Base-by-base conservation (phyloP, 2,113 vertebrate species). In the Cyphomyrus discorhynchus region DNA sequence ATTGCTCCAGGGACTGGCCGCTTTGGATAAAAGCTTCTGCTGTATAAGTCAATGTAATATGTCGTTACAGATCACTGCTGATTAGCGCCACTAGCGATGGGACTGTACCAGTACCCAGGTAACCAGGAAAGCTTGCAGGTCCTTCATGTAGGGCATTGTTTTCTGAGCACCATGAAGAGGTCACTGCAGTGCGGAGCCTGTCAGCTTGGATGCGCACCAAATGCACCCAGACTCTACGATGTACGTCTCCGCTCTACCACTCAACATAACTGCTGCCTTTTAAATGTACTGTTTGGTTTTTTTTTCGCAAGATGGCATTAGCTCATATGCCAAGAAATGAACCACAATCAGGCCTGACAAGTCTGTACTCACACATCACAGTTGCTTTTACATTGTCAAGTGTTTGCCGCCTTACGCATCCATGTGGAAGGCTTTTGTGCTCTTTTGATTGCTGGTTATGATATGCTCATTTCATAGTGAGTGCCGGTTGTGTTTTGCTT, bases 401-500 rank as follows among this genome's bases (percentile, higher is more conserved):
- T 24, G 45, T 17, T 31, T 82, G 35, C 31, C 19, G 53, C 53
- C 53, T 56, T 21, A 56, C 5, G 19, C 53, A 21, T 56, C 53
- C 15, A 35, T 24, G 77, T 82, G 31, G 39, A 39, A 82, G 35
- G 35, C 35, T 17, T 24, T 13, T 42, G 77, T 17, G 17, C 11
- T 6, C 13, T 39, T 39, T 39, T 80, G 39, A 24, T 39, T 42
- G 39, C 19, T 83, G 35, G 5, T n/a, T 83, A 24, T 47, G 45
- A 83, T 47, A 19, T 46, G 24, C 6, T 39, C 53, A 70, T 45
- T 50, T 86, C 62, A 89, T 15, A 87, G 27, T 8, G 84, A 89
- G 91, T 89, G 87, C 89, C 80, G 77, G 52, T 90, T 52, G 47
- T 31, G 84, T 19, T 52, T 45, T 45, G 42, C 53, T 42, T n/a